Evolutionary conservation across 2,888 invertebrate species (phyloP), one percentile per base, ranked within the genome.

Genomic region (Gasteruption jaculator): DNA sequence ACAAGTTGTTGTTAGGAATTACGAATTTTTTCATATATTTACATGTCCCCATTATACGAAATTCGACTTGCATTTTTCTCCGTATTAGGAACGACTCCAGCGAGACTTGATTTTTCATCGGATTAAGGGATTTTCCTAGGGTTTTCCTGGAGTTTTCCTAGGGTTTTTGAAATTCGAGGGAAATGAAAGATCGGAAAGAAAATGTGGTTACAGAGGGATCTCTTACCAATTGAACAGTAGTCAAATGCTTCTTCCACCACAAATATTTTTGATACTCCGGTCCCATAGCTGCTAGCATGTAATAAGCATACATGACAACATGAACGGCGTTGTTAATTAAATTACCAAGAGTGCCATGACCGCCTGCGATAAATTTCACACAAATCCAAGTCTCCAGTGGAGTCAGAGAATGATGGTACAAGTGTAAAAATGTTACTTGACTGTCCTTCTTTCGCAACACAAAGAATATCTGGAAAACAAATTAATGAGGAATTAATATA

Each of bases 191-290:
- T n/a, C n/a, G n/a, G n/a, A n/a, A n/a, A n/a, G n/a, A n/a, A n/a
- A n/a, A n/a, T n/a, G n/a, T n/a, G n/a, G n/a, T n/a, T n/a, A n/a
- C n/a, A n/a, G n/a, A n/a, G n/a, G n/a, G n/a, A n/a, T n/a, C n/a
- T n/a, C 80, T 79, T 73, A 86, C 88, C 74, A 91, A 75, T 74
- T 91, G 91, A 43, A 91, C 73, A 10, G 82, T 82, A 15, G 91
- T 91, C 55, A 91, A 78, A 60, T 91, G 85, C 57, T 86, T 87
- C 72, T 91, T 91, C 91, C 91, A 91, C 89, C 90, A 91, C 24
- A 91, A 72, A 63, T 86, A 91, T 65, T 89, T 88, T 65, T 86
- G 83, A 73, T 86, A 90, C 61, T 83, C 77, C 0, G 90, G 90
- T 1, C 91, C 91, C 80, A 90, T 81, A 2, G 90, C 90, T 0